Evolutionary conservation across 2,888 invertebrate species (phyloP).

Genomic region (Chrysina gloriosa): DNA sequence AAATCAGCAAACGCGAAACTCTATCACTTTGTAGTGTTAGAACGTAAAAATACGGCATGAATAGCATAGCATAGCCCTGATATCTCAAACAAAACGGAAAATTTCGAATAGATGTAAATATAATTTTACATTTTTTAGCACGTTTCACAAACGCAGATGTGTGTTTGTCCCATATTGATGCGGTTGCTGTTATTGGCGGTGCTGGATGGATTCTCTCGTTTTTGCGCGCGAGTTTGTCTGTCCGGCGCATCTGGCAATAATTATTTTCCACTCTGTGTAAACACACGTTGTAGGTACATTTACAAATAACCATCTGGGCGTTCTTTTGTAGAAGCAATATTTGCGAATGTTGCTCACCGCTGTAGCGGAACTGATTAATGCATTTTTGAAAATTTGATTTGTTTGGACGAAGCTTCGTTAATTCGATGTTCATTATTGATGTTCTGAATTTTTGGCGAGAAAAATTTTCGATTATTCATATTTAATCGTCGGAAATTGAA

Average conservation of each 20-base stretch:
- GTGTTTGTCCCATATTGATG: neutral
- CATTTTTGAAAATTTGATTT: constrained; percentile 12
- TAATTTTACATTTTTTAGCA: constrained; percentile 22
- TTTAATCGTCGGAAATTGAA: too few species aligned
- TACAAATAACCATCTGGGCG: constrained; percentile 30
- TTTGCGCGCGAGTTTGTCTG: neutral
- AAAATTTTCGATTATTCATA: too few species aligned
- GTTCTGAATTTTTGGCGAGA: too few species aligned
- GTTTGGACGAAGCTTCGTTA: neutral
- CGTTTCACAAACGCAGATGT: constrained; percentile 31
- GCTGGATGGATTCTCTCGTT: constrained; percentile 8
- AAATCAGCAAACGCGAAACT: too few species aligned
- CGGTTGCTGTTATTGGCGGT: constrained; percentile 15
- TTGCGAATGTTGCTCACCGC: constrained; percentile 1
- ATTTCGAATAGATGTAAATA: constrained; percentile 16
- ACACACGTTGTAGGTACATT: constrained; percentile 25
- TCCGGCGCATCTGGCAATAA: constrained; percentile 23
- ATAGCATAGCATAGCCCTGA: neutral
- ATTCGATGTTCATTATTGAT: neutral
- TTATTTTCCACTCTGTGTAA: constrained; percentile 33
- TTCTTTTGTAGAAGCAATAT: neutral
- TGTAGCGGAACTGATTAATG: constrained; percentile 12
- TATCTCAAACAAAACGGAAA: neutral
- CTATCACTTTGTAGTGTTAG: too few species aligned
- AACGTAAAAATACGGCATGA: too few species aligned